Evolutionary conservation across 2,113 vertebrate species (phyloP).

Genomic region (Hydropotes inermis): DNA sequence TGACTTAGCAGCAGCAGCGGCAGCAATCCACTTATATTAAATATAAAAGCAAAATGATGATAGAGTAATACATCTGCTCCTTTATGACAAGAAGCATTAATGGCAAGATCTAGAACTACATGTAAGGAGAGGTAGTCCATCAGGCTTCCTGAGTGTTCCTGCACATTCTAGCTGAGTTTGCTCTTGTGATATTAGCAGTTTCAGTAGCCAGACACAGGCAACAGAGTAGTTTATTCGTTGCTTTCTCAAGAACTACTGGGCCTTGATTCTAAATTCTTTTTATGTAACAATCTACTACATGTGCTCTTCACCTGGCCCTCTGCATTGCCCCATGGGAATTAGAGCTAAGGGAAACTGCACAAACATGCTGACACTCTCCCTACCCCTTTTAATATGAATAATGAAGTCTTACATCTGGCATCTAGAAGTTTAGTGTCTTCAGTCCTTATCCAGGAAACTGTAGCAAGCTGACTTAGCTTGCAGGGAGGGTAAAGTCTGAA

Average conservation of each 20-base stretch:
- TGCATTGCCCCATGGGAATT: background rate
- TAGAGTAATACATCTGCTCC: background rate
- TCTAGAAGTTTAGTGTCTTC: background rate
- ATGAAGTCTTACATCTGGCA: background rate
- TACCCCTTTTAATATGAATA: background rate
- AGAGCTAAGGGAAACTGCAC: background rate
- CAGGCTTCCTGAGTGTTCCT: background rate
- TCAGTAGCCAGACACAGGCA: background rate
- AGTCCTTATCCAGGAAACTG: background rate
- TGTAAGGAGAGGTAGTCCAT: background rate
- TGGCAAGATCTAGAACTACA: background rate
- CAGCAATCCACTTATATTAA: background rate
- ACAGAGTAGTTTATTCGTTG: background rate
- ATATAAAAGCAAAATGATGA: background rate
- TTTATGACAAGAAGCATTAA: background rate
- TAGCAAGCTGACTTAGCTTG: background rate
- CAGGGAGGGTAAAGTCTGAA: background rate
- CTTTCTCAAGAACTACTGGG: background rate
- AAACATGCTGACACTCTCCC: background rate
- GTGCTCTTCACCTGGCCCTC: background rate
- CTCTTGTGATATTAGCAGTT: background rate
- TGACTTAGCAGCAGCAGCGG: no score
- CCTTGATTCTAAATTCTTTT: background rate
- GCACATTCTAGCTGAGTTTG: background rate
- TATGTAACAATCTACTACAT: background rate